These are phyloP conservation scores for Dysdera silvatica DNA, from an alignment of 1,140 invertebrate species.

Conservation along the genomic window DNA sequence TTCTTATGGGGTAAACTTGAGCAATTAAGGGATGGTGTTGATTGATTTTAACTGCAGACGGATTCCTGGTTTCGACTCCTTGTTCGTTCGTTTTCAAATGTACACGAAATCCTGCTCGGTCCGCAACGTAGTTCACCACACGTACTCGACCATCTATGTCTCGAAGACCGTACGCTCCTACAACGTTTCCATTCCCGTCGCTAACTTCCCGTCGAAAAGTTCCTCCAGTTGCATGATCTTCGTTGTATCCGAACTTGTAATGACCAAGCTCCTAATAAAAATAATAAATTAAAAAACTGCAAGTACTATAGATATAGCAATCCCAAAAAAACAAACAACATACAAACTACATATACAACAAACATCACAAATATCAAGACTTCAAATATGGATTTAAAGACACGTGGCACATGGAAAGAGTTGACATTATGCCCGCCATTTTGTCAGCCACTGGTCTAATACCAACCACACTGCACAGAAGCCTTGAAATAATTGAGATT, in stretches of 20 bases:
- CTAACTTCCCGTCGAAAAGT: constrained; percentile 35
- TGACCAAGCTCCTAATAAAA: constrained; percentile 31
- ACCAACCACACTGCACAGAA: too few relatives aligned
- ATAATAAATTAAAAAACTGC: too few relatives aligned
- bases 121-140: constrained; percentile 39
- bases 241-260: constrained; percentile 37
- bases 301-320: too few relatives aligned
- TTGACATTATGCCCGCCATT: too few relatives aligned
- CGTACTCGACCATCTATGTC: constrained; percentile 36
- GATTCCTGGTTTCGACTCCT: constrained; percentile 27
- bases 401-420: too few relatives aligned
- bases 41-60: constrained; percentile 31
- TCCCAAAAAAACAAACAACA: too few relatives aligned
- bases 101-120: constrained; percentile 35
- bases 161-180: constrained; percentile 36
- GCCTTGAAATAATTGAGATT: too few relatives aligned
- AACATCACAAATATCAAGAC: too few relatives aligned
- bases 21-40: constrained; percentile 35
- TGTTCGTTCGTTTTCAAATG: constrained; percentile 33
- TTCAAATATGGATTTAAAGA: too few relatives aligned
- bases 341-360: too few relatives aligned
- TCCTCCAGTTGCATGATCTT: constrained; percentile 37
- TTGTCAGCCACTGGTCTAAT: too few relatives aligned
- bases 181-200: constrained; percentile 28
- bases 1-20: constrained; percentile 39